Conservation (phyloP, 2,797 vertebrate species). For the Astyanax mexicanus region DNA sequence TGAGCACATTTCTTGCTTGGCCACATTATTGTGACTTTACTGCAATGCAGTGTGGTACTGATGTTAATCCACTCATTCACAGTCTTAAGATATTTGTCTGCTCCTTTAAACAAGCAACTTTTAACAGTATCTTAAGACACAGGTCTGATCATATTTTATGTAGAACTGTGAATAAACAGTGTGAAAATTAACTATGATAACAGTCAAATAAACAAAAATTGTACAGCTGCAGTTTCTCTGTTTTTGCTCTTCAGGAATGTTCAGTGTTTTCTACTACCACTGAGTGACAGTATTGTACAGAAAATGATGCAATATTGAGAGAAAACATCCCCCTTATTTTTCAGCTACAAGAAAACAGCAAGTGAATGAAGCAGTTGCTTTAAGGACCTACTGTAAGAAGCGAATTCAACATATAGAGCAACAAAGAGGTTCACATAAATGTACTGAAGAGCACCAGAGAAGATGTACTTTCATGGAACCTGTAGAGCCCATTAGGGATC, state of each 20-base stretch:
- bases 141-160: neutral
- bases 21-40: too few species aligned
- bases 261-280: neutral
- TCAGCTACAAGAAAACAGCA: neutral
- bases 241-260: neutral
- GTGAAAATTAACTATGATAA: neutral
- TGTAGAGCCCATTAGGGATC: neutral
- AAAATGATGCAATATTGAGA: neutral
- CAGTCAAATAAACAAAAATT: neutral
- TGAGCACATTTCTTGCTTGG: too few species aligned
- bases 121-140: neutral
- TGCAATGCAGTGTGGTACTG: too few species aligned
- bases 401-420: constrained; percentile 43
- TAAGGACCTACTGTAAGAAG: constrained; percentile 38
- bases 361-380: constrained; percentile 49
- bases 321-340: neutral
- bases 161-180: neutral
- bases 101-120: too few species aligned
- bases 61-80: too few species aligned
- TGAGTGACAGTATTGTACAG: neutral
- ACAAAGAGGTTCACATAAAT: constrained; percentile 8
- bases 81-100: too few species aligned
- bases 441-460: neutral
- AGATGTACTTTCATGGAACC: neutral
- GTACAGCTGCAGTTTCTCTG: neutral